Evolutionary conservation across 1,140 invertebrate species (phyloP).

Genomic region (Grapholita molesta): DNA sequence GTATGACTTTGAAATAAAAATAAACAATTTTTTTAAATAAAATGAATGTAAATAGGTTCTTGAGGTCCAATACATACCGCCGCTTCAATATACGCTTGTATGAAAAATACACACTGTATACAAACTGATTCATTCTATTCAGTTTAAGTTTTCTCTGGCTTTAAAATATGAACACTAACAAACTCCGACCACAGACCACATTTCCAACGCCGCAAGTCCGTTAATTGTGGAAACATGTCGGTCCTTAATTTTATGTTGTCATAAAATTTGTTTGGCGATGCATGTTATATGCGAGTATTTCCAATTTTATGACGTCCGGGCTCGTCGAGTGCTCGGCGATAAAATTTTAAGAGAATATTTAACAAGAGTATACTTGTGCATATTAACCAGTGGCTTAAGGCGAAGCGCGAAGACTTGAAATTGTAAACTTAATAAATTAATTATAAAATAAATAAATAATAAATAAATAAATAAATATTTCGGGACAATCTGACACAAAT

Average conservation of each 20-base stretch:
- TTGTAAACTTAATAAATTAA: not conserved
- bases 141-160: not conserved
- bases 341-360: not conserved
- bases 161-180: not conserved
- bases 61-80: too few species aligned
- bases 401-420: too few species aligned
- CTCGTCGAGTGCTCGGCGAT: not conserved
- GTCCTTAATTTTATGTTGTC: not conserved
- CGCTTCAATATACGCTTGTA: too few species aligned
- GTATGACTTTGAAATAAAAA: too few species aligned
- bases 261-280: slow-evolving; percentile 6
- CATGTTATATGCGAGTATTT: not conserved
- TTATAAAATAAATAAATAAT: too few species aligned
- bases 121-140: too few species aligned
- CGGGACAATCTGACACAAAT: too few species aligned
- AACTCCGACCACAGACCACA: not conserved
- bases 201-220: not conserved
- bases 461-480: too few species aligned
- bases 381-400: not conserved
- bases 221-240: not conserved
- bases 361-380: not conserved
- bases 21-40: too few species aligned
- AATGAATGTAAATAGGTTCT: too few species aligned
- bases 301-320: not conserved
- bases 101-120: too few species aligned